These are phyloP conservation scores for Cyprinodon brontotheroides DNA, from an alignment of 2,113 vertebrate genomes.

Conservation along the genomic window DNA sequence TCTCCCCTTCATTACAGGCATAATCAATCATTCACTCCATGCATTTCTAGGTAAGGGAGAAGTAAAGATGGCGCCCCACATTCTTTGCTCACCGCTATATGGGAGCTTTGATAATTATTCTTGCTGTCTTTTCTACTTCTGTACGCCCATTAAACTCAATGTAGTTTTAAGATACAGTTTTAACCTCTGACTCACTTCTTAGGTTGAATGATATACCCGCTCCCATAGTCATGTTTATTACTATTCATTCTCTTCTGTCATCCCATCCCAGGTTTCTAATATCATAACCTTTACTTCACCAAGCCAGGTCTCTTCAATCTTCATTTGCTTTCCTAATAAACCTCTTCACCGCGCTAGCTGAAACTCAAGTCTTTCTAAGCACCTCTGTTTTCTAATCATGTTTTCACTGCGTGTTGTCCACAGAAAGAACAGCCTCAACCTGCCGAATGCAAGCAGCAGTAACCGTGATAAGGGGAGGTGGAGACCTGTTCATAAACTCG, in stretches of 20 bases:
- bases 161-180: slow-evolving; percentile 31
- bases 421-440: slow-evolving; percentile 94
- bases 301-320: slow-evolving; percentile 22
- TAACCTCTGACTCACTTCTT: slow-evolving; percentile 29
- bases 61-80: slow-evolving; percentile 58
- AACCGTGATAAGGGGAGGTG: slow-evolving; percentile 76
- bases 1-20: slow-evolving; percentile 87
- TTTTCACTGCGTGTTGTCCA: slow-evolving; percentile 25
- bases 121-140: slow-evolving; percentile 39
- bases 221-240: slow-evolving; percentile 6
- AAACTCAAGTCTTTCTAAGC: slow-evolving; percentile 7
- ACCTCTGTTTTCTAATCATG: background rate
- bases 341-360: slow-evolving; percentile 13
- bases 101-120: slow-evolving; percentile 34
- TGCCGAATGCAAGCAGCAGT: slow-evolving; percentile 98
- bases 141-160: slow-evolving; percentile 17
- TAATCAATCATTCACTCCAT: slow-evolving; percentile 93
- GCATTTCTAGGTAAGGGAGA: slow-evolving; percentile 98
- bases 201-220: slow-evolving; percentile 1
- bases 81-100: slow-evolving; percentile 18
- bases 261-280: slow-evolving; percentile 51
- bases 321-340: slow-evolving; percentile 26
- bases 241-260: slow-evolving; percentile 11
- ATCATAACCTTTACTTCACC: slow-evolving; percentile 21
- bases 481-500: slow-evolving; percentile 69